Evolutionary conservation across 2,113 vertebrate genomes (phyloP).

Genomic region (Gobius niger): DNA sequence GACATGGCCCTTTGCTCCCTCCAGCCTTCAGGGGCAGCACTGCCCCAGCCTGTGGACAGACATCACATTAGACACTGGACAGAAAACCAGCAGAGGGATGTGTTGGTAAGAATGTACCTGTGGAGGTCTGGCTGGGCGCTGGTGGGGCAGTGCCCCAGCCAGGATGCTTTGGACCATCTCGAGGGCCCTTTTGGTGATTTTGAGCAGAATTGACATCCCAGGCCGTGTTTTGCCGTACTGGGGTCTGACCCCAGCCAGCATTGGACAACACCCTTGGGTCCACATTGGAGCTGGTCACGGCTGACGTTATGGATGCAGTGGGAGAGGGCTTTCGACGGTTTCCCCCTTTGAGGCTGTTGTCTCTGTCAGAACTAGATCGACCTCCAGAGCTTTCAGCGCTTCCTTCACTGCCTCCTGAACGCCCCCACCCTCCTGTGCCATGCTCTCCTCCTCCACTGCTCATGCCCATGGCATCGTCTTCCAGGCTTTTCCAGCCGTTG

Average conservation of each 20-base stretch:
- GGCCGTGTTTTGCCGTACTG: constrained; percentile 93
- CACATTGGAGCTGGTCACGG: constrained; percentile 82
- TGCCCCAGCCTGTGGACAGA: constrained; percentile 74
- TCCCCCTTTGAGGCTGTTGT: constrained; percentile 67
- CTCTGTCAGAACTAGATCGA: constrained; percentile 79
- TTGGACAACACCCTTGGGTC: constrained; percentile 97
- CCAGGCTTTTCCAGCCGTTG: constrained; percentile 91
- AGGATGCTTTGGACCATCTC: constrained; percentile 83
- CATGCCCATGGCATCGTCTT: constrained; percentile 85
- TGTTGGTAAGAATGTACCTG: constrained; percentile 57
- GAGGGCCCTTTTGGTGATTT: constrained; percentile 54
- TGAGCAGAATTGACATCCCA: constrained; percentile 86
- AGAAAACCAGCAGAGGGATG: not conserved
- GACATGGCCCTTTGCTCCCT: constrained; percentile 62
- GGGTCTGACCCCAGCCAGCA: constrained; percentile 97
- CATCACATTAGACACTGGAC: not conserved
- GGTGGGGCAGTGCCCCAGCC: constrained; percentile 82
- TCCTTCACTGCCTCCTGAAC: constrained; percentile 83
- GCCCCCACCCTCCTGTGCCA: constrained; percentile 57
- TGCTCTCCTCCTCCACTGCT: constrained; percentile 52
- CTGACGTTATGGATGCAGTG: constrained; percentile 75
- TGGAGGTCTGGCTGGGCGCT: constrained; percentile 83
- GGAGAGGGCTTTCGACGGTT: constrained; percentile 81
- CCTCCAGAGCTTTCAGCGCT: constrained; percentile 85
- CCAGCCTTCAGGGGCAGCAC: constrained; percentile 76